Evolutionary conservation across 2,113 vertebrate genomes (phyloP).

Genomic region (Riparia riparia): DNA sequence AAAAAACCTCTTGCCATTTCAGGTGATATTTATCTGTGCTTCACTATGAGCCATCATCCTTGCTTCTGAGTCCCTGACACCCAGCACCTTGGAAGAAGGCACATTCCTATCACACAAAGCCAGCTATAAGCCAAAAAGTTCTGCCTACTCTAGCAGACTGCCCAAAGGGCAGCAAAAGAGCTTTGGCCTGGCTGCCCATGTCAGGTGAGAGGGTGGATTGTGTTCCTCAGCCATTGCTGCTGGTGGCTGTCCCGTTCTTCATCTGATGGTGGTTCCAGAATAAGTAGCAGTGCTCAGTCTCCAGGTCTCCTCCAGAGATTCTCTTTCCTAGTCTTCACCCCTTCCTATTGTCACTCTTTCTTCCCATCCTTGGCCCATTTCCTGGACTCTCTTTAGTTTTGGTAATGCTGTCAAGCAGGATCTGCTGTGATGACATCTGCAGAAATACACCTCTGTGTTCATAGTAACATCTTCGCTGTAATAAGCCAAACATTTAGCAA

Average conservation of each 20-base stretch:
- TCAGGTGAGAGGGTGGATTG: background rate
- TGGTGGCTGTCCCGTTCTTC: background rate
- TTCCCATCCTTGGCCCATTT: background rate
- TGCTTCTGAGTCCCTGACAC: background rate
- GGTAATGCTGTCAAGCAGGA: background rate
- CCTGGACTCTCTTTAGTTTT: background rate
- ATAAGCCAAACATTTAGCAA: background rate
- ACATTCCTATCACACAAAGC: background rate
- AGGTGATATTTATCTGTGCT: background rate
- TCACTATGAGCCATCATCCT: background rate
- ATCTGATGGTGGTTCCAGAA: background rate
- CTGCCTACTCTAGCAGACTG: background rate
- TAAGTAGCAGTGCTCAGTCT: background rate
- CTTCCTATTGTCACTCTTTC: background rate
- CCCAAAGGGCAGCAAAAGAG: background rate
- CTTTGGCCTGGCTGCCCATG: background rate
- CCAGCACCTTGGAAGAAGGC: background rate
- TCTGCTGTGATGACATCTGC: background rate
- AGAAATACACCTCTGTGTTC: background rate
- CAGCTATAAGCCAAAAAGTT: background rate
- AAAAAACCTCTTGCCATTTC: background rate
- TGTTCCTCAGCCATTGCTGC: background rate
- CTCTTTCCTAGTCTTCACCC: background rate
- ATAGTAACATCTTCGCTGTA: background rate
- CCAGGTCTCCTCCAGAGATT: background rate